Evolutionary conservation across 2,888 invertebrate genomes (phyloP).

Genomic region (Sclerodermus sp.): DNA sequence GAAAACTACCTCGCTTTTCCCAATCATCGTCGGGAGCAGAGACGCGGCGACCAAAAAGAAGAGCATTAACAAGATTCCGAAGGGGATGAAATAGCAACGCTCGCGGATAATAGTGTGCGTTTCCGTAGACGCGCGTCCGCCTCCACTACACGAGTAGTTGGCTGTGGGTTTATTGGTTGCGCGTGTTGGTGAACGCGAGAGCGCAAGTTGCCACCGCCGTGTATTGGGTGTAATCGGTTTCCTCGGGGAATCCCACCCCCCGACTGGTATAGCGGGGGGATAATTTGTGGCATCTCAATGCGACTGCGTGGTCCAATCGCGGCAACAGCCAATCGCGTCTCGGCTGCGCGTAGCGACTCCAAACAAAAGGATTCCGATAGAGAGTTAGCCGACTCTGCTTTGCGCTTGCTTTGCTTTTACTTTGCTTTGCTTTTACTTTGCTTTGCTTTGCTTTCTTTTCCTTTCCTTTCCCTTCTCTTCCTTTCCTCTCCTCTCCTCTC

Average conservation of each 20-base stretch:
- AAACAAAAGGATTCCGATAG: slow-evolving; percentile 47
- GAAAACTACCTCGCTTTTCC: too few species aligned
- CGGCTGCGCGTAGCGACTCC: slow-evolving; percentile 42
- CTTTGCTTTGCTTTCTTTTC: background rate
- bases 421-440: slow-evolving; percentile 1
- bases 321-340: slow-evolving; percentile 48
- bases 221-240: slow-evolving; percentile 42
- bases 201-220: slow-evolving; percentile 10
- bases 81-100: too few species aligned
- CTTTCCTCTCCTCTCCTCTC: too few species aligned
- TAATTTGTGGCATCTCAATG: slow-evolving; percentile 47
- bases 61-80: background rate
- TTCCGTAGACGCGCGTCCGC: too few species aligned
- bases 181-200: too few species aligned
- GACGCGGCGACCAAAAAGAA: too few species aligned
- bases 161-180: too few species aligned
- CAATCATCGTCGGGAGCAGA: too few species aligned
- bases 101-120: too few species aligned
- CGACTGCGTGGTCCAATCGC: slow-evolving; percentile 52
- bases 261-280: slow-evolving; percentile 27
- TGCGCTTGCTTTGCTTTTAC: background rate
- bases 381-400: background rate
- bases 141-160: too few species aligned
- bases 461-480: too few species aligned
- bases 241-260: slow-evolving; percentile 43